Base-by-base conservation (phyloP, 2,888 invertebrate species). In the Drosophila rellima region DNA sequence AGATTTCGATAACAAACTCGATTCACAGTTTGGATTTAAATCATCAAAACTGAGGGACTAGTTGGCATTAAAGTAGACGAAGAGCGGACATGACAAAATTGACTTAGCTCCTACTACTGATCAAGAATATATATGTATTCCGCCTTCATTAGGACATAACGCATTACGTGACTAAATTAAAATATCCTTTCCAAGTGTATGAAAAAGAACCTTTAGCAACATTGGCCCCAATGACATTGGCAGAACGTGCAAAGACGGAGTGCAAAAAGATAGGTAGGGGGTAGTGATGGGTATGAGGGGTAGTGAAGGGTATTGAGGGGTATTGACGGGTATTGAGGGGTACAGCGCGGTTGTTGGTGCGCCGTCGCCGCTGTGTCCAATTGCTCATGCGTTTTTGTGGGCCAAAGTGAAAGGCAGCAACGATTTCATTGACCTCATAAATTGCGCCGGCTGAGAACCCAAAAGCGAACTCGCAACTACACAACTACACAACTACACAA, bases 381-480 rank as follows among this genome's bases (percentile, higher is more conserved):
- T 76, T 83, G 70, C 83, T 60, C 70, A 67, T 60, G 59, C 55
- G 44, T 17, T 15, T 52, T 17, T 56, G 45, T 31, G 56, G 45
- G 56, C 33, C 44, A 35, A 23, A 35, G 56, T 45, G 33, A 45
- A 57, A 65, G 42, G 61, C 68, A 48, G 76, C 70, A 69, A 76
- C 71, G 77, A 84, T 88, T 82, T 84, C 83, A 84, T 84, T 84
- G 88, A 84, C 88, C 83, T 88, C 83, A 88, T 84, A 84, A 84
- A 88, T 88, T 76, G 66, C 68, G 68, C 62, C 51, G 39, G 47
- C 40, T 72, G 67, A 70, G 64, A 29, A 45, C 35, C 60, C 42
- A 29, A 66, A 35, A 39, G 18, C 20, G 26, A 35, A 59, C 47
- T 29, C 35, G 33, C n/a, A 68, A 61, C 44, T 45, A 55, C 35